Evolutionary conservation across 2,797 vertebrate genomes (phyloP).

Genomic region (Chrosomus eos): DNA sequence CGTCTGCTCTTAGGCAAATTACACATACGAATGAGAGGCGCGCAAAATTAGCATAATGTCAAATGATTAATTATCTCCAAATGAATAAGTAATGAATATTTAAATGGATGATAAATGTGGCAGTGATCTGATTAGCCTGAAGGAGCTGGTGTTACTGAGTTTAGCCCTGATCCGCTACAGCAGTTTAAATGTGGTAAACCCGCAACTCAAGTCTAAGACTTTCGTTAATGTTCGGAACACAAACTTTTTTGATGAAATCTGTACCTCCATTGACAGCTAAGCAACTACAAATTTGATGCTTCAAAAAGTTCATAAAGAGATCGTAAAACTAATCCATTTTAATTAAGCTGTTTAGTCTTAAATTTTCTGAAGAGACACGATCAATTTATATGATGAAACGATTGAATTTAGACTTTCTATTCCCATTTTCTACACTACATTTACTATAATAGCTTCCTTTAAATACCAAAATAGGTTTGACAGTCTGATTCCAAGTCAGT

Average conservation of each 20-base stretch:
- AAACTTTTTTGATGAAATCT: too few relatives aligned
- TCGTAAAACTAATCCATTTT: too few relatives aligned
- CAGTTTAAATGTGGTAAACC: not conserved
- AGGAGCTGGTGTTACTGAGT: conserved; percentile 40
- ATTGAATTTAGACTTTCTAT: too few relatives aligned
- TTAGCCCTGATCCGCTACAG: conserved; percentile 6
- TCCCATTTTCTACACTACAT: not conserved
- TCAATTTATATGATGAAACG: too few relatives aligned
- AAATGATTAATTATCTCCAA: conserved; percentile 78
- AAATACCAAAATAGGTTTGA: not conserved
- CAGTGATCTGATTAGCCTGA: conserved; percentile 47
- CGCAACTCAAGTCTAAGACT: not conserved
- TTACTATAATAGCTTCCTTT: not conserved
- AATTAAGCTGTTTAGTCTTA: too few relatives aligned
- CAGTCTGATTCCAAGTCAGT: not conserved
- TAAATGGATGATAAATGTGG: conserved; percentile 77
- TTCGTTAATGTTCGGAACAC: too few relatives aligned
- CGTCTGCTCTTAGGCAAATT: conserved; percentile 61
- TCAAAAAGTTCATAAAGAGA: too few relatives aligned
- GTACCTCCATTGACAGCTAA: too few relatives aligned
- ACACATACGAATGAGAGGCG: conserved; percentile 63
- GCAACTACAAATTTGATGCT: too few relatives aligned
- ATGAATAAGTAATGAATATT: conserved; percentile 75
- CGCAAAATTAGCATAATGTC: conserved; percentile 73
- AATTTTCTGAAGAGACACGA: too few relatives aligned